Evolutionary conservation across 2,888 invertebrate genomes (phyloP), one percentile per base, ranked within the genome.

Genomic region (Rhamphomyia laevipes): DNA sequence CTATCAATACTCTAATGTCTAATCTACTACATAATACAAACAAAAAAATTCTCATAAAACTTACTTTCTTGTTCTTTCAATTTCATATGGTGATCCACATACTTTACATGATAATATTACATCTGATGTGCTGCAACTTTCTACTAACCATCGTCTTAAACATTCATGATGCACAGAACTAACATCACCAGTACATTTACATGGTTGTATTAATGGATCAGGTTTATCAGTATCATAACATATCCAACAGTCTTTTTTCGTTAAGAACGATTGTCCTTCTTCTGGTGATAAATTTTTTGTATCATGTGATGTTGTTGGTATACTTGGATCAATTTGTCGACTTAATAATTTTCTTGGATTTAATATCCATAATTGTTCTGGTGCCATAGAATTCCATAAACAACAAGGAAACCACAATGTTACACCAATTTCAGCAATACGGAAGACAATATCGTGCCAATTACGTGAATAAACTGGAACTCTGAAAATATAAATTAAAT

Each of bases 361-460:
- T 57, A 94, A 74, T 59, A 93, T 85, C 94, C 93, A 94, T 54
- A 94, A 74, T 68, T 90, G 84, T 67, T 91, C 90, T 45, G 93
- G 93, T 67, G 87, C 86, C 81, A 91, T 90, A 58, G 89, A 92
- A 74, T 94, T 94, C 94, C 94, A 94, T 57, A 94, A 76, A 47
- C 92, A 92, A 68, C 93, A 93, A 31, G 93, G 92, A 72, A 93
- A 94, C 93, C 93, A 94, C 63, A 94, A 73, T 59, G 89, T 89
- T 51, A 92, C 91, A 10, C 92, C 93, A 59, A 93, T 86, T 77
- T 94, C 94, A 44, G 86, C 88, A 47, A 90, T 76, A 7, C 92
- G 84, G 72, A 93, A 93, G 57, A 91, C 82, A 58, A 93, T 77
- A 71, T 92, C 91, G 73, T 93, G 90, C 80, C 88, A 88, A 72